A percentile compares a stretch with the other conserved stretches of the same genome.
phyloP scores from a whole-genome alignment of 2,797 vertebrate genomes.

The Meda fulgida region DNA sequence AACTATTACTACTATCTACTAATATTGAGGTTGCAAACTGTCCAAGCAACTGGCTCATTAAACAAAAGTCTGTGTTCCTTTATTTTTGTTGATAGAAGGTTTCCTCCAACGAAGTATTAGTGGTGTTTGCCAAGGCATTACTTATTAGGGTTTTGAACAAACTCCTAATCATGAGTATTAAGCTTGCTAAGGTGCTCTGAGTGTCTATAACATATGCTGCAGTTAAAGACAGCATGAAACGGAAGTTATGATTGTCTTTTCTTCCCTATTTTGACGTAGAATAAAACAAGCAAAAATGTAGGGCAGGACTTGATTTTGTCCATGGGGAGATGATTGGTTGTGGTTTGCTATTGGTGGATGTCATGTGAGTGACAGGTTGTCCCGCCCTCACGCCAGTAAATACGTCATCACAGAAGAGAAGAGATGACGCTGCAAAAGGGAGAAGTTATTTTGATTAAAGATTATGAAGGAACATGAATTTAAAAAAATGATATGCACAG shows the following conservation, averaged over 20 bases:
- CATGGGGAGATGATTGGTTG: not conserved
- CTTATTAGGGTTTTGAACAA: not conserved
- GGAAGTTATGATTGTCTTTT: not conserved
- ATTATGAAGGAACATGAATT: not conserved
- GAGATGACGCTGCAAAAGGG: not conserved
- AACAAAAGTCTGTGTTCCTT: too few species aligned
- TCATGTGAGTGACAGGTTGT: not conserved
- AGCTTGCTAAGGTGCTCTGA: not conserved
- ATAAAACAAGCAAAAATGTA: not conserved
- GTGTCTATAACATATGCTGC: not conserved
- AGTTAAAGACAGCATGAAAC: not conserved
- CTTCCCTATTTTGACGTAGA: not conserved
- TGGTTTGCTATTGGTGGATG: not conserved
- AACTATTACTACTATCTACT: too few species aligned
- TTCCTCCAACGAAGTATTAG: not conserved
- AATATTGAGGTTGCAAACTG: not conserved
- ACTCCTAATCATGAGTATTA: not conserved
- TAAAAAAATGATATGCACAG: not conserved
- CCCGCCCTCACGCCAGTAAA: not conserved
- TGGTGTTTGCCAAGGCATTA: not conserved
- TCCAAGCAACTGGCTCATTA: not conserved
- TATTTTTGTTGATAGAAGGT: not conserved
- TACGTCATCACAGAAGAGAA: not conserved
- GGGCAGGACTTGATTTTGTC: not conserved
- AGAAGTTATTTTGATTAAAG: not conserved